phyloP scores from a whole-genome alignment of 92 coral and sea anemone species.

The Parazoanthus swiftii region DNA sequence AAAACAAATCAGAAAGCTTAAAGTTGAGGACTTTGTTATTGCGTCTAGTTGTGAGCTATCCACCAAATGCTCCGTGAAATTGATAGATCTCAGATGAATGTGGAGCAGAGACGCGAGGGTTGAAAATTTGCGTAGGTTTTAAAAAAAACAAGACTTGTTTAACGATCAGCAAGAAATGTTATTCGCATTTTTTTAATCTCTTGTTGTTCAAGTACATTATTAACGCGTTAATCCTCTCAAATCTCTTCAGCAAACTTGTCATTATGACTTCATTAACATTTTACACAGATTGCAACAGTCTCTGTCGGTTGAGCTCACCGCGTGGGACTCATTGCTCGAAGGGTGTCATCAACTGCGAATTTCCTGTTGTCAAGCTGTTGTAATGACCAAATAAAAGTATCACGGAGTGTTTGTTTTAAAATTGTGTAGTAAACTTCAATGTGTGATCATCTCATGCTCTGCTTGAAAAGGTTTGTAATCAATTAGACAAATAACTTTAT shows the following conservation, averaged over 20 bases:
- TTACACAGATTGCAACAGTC: background rate
- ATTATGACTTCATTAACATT: background rate
- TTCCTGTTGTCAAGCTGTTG: conserved; percentile 36
- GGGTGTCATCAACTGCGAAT: background rate
- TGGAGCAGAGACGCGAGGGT: background rate
- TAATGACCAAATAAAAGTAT: conserved; percentile 25
- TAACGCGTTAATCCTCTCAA: background rate
- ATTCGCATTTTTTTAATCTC: background rate
- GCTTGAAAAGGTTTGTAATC: background rate
- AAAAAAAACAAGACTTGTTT: background rate
- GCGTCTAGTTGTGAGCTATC: background rate
- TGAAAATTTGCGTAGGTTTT: too few relatives aligned
- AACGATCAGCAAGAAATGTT: background rate
- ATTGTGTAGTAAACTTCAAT: background rate
- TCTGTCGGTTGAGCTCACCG: background rate
- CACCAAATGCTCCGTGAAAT: background rate
- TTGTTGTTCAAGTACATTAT: background rate
- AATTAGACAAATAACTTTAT: too few relatives aligned
- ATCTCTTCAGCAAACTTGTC: conserved; percentile 1
- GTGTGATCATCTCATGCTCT: background rate
- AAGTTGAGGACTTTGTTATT: background rate
- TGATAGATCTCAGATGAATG: background rate
- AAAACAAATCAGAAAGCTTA: background rate
- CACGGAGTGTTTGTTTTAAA: background rate
- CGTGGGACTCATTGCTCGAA: conserved; percentile 17